A percentile compares a stretch with the other conserved stretches of the same genome.
Evolutionary conservation across 2,113 vertebrate genomes (phyloP).

Genomic region (Turnix velox): DNA sequence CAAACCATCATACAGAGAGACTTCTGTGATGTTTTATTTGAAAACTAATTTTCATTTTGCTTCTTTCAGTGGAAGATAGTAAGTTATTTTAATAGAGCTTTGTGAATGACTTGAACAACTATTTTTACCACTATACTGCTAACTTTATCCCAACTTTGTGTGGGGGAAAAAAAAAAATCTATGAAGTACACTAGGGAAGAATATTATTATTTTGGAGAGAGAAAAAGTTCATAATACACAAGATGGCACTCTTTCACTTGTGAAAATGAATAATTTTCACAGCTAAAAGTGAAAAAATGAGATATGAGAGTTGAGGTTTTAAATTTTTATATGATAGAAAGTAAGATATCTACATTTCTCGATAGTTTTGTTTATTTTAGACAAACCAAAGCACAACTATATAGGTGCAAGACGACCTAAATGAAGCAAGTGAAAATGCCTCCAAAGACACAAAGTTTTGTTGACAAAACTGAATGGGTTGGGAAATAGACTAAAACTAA

Average conservation of each 20-base stretch:
- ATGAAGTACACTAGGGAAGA: neutral
- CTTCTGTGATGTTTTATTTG: neutral
- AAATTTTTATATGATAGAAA: neutral
- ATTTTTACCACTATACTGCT: neutral
- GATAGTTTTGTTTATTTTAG: neutral
- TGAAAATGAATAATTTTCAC: neutral
- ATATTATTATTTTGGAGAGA: neutral
- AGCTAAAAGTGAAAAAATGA: neutral
- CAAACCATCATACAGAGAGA: neutral
- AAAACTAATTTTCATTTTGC: neutral
- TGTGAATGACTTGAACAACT: neutral
- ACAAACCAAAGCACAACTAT: neutral
- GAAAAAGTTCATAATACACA: neutral
- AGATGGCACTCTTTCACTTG: conserved; percentile 55
- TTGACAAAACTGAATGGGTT: neutral
- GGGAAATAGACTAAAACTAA: neutral
- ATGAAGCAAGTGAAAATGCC: neutral
- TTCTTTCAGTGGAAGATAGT: neutral
- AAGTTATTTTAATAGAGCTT: neutral
- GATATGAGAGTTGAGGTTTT: neutral
- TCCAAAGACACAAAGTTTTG: neutral
- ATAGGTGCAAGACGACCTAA: neutral
- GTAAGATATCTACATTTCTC: neutral
- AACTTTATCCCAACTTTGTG: neutral
- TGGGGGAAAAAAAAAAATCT: neutral